These are phyloP conservation scores for Tetropium fuscum DNA, from an alignment of 2,888 invertebrate species.

Conservation along the genomic window DNA sequence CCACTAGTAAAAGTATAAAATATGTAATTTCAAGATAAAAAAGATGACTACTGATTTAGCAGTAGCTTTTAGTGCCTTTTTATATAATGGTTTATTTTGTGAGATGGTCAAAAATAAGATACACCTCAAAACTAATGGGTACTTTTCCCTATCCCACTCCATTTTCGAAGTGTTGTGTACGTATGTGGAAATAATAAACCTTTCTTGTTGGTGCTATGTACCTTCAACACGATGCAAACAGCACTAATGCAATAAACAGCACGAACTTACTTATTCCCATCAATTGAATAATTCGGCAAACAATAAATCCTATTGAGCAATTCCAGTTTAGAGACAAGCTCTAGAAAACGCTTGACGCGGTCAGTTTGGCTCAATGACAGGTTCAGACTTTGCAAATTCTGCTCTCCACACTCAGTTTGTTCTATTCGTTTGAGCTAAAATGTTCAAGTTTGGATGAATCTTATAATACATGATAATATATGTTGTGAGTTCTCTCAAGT, in stretches of 20 bases:
- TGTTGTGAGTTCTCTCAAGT: too few relatives aligned
- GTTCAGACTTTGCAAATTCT: not conserved
- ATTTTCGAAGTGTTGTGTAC: too few relatives aligned
- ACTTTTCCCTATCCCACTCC: not conserved
- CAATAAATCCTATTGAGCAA: slow-evolving; percentile 27
- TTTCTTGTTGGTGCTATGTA: too few relatives aligned
- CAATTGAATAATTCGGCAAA: slow-evolving; percentile 22
- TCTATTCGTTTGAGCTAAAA: not conserved
- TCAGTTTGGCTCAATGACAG: not conserved
- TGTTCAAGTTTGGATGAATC: not conserved
- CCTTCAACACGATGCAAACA: too few relatives aligned
- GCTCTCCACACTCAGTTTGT: not conserved
- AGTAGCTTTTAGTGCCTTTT: too few relatives aligned
- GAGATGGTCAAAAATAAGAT: too few relatives aligned
- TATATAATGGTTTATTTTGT: too few relatives aligned
- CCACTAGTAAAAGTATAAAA: too few relatives aligned
- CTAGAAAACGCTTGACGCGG: slow-evolving; percentile 22
- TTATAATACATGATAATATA: too few relatives aligned
- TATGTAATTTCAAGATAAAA: not conserved
- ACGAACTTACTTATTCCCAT: slow-evolving; percentile 13
- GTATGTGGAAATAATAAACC: too few relatives aligned
- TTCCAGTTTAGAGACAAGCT: slow-evolving; percentile 20
- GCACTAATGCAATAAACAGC: not conserved
- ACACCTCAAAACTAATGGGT: not conserved
- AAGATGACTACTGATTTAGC: not conserved